Evolutionary conservation across 1,140 invertebrate genomes (phyloP), one percentile per base, ranked within the genome.

Genomic region (Cheumatopsyche charites): DNA sequence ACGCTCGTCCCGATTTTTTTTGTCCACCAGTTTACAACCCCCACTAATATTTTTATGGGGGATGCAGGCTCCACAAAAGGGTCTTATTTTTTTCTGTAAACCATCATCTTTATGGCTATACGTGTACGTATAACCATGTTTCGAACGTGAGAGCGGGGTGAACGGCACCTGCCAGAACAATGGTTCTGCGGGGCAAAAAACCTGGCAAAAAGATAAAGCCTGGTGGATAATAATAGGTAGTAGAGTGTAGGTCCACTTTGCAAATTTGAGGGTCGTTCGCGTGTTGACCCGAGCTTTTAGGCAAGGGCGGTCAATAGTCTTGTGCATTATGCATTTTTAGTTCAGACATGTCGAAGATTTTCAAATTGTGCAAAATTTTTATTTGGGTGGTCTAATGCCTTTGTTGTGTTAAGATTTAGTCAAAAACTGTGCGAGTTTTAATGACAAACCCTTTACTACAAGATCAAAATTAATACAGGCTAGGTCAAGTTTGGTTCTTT

Each of bases 41-140:
- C 29, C 29, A 36, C 29, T 71, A 71, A 74, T 74, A 74, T 74
- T 71, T 74, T 74, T 74, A 71, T 71, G 69, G 29, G 73, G 73
- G 73, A 67, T 68, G 73, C 70, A 15, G 36, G 21, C 23, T 58
- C 23, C 1, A 63, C 62, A 63, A 63, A 63, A 43, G 62, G 29
- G 3, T 17, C 62, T 17, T 63, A 17, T 58, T 47, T 47, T 58
- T 58, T 58, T 12, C 49, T 42, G 4, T 63, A 21, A 9, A 43
- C 13, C 29, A 63, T 43, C 41, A 63, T 63, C 26, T 11, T 19
- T 19, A 42, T 21, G 62, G 36, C 29, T 58, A 58, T 25, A n/a
- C 23, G 52, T 12, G 19, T 19, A n/a, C n/a, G 45, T 15, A 49
- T 49, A 15, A 4, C 23, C 58, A 6, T n/a, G n/a, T 41, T 19